Conservation (phyloP, 2,797 vertebrate genomes). For the Alectoris magna region DNA sequence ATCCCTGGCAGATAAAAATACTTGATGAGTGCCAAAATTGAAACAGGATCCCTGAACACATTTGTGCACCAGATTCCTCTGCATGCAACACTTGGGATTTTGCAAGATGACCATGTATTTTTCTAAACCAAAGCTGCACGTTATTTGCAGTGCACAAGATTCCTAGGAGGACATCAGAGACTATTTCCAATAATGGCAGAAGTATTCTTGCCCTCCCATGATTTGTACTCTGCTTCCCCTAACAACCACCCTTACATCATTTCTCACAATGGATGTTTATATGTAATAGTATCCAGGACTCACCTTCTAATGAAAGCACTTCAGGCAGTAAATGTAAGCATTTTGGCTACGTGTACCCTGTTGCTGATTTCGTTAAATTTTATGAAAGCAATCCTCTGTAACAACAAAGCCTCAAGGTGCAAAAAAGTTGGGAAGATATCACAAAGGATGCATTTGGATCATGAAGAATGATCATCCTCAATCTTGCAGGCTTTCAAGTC, state of each 20-base stretch:
- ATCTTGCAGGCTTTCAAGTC: neutral
- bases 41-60: slow-evolving; percentile 19
- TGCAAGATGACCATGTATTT: neutral
- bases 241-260: neutral
- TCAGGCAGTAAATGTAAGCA: neutral
- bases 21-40: neutral
- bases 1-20: slow-evolving; percentile 27
- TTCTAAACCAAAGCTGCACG: neutral
- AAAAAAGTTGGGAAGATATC: neutral
- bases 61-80: slow-evolving; percentile 27
- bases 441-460: neutral
- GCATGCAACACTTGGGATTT: neutral
- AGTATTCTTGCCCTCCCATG: neutral
- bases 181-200: neutral
- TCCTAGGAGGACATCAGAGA: neutral
- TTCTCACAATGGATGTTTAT: neutral
- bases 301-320: neutral
- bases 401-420: neutral
- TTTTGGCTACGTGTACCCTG: neutral
- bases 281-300: neutral
- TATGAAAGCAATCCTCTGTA: neutral
- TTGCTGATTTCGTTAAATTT: neutral
- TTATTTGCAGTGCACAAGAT: neutral
- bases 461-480: neutral
- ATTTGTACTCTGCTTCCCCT: neutral